phyloP scores from a whole-genome alignment of 2,113 vertebrate species.

The Mirounga angustirostris region DNA sequence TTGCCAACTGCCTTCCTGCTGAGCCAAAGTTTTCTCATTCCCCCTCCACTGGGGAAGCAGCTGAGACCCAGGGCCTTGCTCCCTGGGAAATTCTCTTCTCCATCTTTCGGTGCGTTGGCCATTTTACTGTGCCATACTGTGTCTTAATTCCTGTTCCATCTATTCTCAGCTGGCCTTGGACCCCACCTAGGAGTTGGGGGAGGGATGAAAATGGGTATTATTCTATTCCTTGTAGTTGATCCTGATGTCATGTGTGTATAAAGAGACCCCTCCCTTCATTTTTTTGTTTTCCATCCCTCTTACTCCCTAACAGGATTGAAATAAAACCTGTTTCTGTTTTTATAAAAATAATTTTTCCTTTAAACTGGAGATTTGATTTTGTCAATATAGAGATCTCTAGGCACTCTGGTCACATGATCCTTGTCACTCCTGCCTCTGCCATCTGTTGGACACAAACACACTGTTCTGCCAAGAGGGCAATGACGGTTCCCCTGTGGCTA shows the following conservation, averaged over 20 bases:
- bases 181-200: slow-evolving; percentile 65
- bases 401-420: background rate
- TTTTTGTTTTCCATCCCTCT: slow-evolving; percentile 75
- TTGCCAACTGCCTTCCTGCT: slow-evolving; percentile 70
- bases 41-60: slow-evolving; percentile 65
- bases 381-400: background rate
- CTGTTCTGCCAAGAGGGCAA: background rate
- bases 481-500: slow-evolving; percentile 15
- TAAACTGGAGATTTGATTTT: slow-evolving; percentile 63
- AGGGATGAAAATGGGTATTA: slow-evolving; percentile 64
- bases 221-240: slow-evolving; percentile 64
- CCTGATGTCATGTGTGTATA: slow-evolving; percentile 66
- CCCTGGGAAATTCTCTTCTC: slow-evolving; percentile 73
- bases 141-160: slow-evolving; percentile 87
- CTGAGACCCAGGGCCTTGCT: slow-evolving; percentile 70
- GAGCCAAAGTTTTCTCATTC: slow-evolving; percentile 77
- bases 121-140: slow-evolving; percentile 84
- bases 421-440: background rate
- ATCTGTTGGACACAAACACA: background rate
- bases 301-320: slow-evolving; percentile 75
- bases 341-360: slow-evolving; percentile 71
- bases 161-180: slow-evolving; percentile 75
- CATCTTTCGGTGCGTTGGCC: slow-evolving; percentile 84
- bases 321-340: slow-evolving; percentile 84
- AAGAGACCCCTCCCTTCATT: slow-evolving; percentile 60